A percentile compares a stretch with the other conserved stretches of the same genome.
Conservation (phyloP, 2,888 invertebrate species). For the Crematogaster levior region DNA sequence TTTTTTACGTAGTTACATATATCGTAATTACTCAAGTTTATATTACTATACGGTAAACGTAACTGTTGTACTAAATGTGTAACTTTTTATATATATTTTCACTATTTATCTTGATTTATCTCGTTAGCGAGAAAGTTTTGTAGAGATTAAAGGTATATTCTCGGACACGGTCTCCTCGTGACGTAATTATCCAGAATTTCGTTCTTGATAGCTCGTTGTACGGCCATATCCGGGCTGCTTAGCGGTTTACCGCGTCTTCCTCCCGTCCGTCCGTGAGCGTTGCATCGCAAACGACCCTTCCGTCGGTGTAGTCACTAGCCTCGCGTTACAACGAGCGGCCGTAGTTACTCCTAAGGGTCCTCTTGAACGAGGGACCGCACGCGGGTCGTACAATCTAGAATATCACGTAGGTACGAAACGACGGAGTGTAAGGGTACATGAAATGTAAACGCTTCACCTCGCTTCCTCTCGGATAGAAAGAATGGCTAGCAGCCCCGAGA, state of each 20-base stretch:
- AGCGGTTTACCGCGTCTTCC: constrained; percentile 28
- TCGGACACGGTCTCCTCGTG: background rate
- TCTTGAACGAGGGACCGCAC: constrained; percentile 44
- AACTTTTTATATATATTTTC: constrained; percentile 1
- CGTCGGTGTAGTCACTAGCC: constrained; percentile 53
- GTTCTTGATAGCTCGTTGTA: constrained; percentile 32
- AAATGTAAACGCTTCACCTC: background rate
- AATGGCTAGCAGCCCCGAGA: constrained; percentile 26
- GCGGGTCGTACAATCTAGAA: constrained; percentile 21
- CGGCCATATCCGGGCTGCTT: constrained; percentile 9
- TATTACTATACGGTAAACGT: too few species aligned
- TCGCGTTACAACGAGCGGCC: constrained; percentile 59
- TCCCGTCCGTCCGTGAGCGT: background rate
- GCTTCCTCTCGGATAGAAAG: constrained; percentile 23
- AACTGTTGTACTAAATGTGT: too few species aligned
- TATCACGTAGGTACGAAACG: constrained; percentile 20
- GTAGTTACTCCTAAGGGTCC: constrained; percentile 53
- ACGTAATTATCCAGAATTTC: constrained; percentile 45
- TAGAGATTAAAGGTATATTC: background rate
- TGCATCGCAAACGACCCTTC: constrained; percentile 25
- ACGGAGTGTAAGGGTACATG: constrained; percentile 38
- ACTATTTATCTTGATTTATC: background rate
- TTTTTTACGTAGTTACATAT: background rate
- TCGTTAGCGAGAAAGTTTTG: background rate
- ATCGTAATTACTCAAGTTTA: too few species aligned